Conservation (phyloP, 2,888 invertebrate species). For the Nesidiocoris tenuis region DNA sequence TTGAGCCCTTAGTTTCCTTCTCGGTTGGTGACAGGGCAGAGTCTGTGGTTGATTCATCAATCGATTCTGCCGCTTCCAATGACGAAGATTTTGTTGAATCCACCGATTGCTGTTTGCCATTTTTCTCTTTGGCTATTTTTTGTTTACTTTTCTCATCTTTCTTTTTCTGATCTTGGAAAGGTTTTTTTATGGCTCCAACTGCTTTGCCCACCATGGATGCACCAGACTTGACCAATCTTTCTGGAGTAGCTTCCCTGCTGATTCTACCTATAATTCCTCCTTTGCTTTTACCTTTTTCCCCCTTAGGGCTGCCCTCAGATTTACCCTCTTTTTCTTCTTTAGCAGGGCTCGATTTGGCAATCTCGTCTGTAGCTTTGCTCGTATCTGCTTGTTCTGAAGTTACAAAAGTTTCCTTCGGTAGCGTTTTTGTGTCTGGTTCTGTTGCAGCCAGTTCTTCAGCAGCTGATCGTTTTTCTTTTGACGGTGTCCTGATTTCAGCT, state of each 20-base stretch:
- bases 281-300: background rate
- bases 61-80: background rate
- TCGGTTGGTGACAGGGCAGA: background rate
- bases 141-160: background rate
- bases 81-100: slow-evolving; percentile 7
- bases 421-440: too few species aligned
- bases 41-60: background rate
- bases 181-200: slow-evolving; percentile 17
- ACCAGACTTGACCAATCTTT: background rate
- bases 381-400: too few species aligned
- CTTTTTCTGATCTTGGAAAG: slow-evolving; percentile 17
- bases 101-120: background rate
- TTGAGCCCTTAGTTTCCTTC: background rate
- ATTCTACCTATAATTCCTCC: background rate
- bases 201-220: background rate
- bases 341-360: background rate
- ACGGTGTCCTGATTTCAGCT: too few species aligned
- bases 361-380: too few species aligned
- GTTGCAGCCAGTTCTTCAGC: too few species aligned
- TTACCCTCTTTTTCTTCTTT: background rate
- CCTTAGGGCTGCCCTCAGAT: background rate
- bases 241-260: background rate
- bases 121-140: slow-evolving; percentile 10
- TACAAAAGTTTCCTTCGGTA: too few species aligned
- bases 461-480: too few species aligned